Evolutionary conservation across 2,888 invertebrate species (phyloP).

Genomic region (Andricus curvator): DNA sequence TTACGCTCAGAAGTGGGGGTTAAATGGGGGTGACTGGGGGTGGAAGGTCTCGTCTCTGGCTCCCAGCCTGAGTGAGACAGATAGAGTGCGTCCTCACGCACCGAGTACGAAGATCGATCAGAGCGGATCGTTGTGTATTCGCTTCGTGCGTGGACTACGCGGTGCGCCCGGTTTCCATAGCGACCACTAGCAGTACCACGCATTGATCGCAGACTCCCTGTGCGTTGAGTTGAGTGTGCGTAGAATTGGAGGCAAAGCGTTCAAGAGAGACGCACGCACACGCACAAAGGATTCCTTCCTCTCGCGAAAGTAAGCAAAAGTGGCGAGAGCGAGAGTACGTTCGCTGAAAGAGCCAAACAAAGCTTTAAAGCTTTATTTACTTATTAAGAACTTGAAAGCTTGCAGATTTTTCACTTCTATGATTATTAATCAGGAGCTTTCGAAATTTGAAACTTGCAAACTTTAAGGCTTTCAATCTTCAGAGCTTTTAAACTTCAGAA

Average conservation of each 20-base stretch:
- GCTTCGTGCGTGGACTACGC: conserved; percentile 70
- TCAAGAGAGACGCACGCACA: conserved; percentile 54
- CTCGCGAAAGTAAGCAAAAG: conserved; percentile 43
- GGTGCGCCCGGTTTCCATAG: conserved; percentile 74
- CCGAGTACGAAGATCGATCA: conserved; percentile 64
- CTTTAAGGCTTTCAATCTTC: neutral
- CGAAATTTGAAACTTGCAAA: neutral
- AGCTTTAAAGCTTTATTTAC: too few species aligned
- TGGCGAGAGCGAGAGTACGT: conserved; percentile 47
- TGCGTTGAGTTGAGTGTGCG: conserved; percentile 72
- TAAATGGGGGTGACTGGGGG: neutral
- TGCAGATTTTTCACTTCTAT: neutral
- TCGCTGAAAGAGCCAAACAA: conserved; percentile 36
- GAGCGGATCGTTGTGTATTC: conserved; percentile 67
- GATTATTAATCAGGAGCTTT: neutral
- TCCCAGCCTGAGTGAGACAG: neutral
- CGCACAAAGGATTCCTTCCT: conserved; percentile 42
- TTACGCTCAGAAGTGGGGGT: neutral
- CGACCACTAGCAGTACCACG: conserved; percentile 75
- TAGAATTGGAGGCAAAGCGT: conserved; percentile 54
- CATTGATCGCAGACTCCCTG: conserved; percentile 78
- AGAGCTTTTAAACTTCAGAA: neutral
- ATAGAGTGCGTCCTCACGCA: conserved; percentile 56
- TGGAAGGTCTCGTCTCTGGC: neutral
- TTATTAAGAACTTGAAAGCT: neutral